Evolutionary conservation across 2,797 vertebrate genomes (phyloP).

Genomic region (Phylloscopus collybita): DNA sequence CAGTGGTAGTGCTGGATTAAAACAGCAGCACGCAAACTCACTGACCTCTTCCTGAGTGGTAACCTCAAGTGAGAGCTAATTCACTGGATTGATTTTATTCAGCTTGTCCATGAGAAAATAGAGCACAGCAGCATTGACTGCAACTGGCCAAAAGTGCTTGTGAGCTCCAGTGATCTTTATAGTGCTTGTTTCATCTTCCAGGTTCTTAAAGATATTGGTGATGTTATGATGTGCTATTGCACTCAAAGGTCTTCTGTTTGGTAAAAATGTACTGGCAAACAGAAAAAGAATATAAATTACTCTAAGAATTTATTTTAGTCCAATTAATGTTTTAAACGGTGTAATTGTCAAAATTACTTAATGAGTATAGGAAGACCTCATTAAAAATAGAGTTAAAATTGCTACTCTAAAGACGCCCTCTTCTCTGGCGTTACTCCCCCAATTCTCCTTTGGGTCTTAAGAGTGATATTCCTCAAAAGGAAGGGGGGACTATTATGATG

Average conservation of each 20-base stretch:
- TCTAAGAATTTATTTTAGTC: background rate
- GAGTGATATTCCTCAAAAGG: background rate
- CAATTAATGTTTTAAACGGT: background rate
- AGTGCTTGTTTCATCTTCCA: constrained; percentile 86
- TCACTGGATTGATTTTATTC: constrained; percentile 89
- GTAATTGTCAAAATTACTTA: background rate
- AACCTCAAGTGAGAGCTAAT: constrained; percentile 83
- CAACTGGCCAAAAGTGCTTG: constrained; percentile 81
- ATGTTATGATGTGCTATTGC: background rate
- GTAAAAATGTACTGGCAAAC: background rate
- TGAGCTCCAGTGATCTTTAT: constrained; percentile 87
- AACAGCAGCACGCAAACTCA: background rate
- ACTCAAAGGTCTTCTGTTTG: background rate
- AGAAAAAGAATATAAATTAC: background rate
- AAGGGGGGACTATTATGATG: background rate
- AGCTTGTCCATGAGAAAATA: constrained; percentile 85
- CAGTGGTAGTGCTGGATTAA: constrained; percentile 20
- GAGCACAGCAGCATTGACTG: constrained; percentile 82
- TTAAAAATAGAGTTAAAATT: constrained; percentile 12
- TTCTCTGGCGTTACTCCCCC: background rate
- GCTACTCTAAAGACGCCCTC: background rate
- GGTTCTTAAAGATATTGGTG: constrained; percentile 51
- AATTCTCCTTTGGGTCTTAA: background rate
- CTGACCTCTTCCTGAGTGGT: constrained; percentile 56
- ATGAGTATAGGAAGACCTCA: background rate